Percentiles rank a stretch among this genome's conserved stretches.
Evolutionary conservation across 2,888 invertebrate species (phyloP).

Genomic region (Cantharis lateralis): DNA sequence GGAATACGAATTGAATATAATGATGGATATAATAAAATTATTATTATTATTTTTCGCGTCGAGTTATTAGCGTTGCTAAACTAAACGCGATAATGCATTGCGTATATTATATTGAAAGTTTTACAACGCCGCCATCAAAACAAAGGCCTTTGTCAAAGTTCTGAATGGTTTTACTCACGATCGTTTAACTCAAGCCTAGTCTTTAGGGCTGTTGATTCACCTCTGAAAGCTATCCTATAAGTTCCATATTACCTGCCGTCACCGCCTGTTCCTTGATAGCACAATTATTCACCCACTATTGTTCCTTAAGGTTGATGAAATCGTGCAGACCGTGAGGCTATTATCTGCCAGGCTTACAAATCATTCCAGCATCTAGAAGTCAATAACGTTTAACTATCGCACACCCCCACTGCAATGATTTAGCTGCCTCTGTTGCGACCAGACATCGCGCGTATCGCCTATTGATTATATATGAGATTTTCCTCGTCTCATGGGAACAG

Average conservation of each 20-base stretch:
- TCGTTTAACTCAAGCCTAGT: constrained; percentile 31
- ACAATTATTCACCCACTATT: constrained; percentile 47
- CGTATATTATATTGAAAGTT: constrained; percentile 18
- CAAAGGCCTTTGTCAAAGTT: constrained; percentile 30
- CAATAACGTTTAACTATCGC: constrained; percentile 53
- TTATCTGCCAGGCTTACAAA: constrained; percentile 48
- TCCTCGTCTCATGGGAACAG: constrained; percentile 36
- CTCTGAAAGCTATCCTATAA: constrained; percentile 14
- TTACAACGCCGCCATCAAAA: constrained; percentile 15
- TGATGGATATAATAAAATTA: constrained; percentile 27
- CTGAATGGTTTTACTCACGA: constrained; percentile 30
- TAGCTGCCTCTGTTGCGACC: constrained; percentile 48
- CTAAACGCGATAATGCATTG: neutral
- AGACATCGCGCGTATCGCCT: constrained; percentile 49
- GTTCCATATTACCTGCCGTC: constrained; percentile 35
- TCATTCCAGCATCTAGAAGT: constrained; percentile 48
- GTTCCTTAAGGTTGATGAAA: constrained; percentile 47
- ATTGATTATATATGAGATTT: constrained; percentile 43
- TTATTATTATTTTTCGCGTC: constrained; percentile 13
- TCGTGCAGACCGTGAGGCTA: constrained; percentile 42
- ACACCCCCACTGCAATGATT: constrained; percentile 47
- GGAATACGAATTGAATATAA: constrained; percentile 48
- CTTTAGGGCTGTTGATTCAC: constrained; percentile 19
- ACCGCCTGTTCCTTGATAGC: constrained; percentile 41
- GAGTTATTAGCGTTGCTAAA: constrained; percentile 13